phyloP scores from a whole-genome alignment of 2,888 invertebrate genomes.

The Lomographa bimaculata region DNA sequence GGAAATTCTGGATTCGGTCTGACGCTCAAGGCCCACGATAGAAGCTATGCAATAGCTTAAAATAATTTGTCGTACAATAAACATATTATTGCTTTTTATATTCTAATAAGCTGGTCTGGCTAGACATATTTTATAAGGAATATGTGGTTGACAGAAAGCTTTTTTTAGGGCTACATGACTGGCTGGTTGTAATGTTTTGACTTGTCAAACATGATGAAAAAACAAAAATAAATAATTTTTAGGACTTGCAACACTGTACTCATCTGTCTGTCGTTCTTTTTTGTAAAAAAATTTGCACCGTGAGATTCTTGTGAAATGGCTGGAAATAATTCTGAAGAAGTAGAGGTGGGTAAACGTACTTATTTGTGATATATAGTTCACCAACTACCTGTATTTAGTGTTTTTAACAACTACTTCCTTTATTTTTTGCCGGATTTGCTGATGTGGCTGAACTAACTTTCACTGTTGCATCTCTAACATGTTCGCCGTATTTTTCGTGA shows the following conservation, averaged over 20 bases:
- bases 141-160: no score
- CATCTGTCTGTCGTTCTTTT: conserved; percentile 61
- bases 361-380: conserved; percentile 30
- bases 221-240: no score
- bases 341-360: conserved; percentile 77
- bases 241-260: conserved; percentile 57
- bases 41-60: no score
- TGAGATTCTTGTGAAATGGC: conserved; percentile 83
- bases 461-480: conserved; percentile 69
- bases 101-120: no score
- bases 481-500: conserved; percentile 47
- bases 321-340: conserved; percentile 84
- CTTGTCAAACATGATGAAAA: no score
- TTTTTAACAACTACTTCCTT: conserved; percentile 37
- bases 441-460: conserved; percentile 79
- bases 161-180: no score
- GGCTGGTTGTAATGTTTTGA: no score
- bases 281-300: conserved; percentile 66
- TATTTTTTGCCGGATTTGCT: conserved; percentile 56
- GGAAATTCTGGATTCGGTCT: no score
- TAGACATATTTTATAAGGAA: no score
- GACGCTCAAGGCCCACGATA: no score
- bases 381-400: conserved; percentile 41
- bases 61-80: no score
- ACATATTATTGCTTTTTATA: no score